Evolutionary conservation across 2,888 invertebrate species (phyloP).

Genomic region (Synanthedon tipuliformis): DNA sequence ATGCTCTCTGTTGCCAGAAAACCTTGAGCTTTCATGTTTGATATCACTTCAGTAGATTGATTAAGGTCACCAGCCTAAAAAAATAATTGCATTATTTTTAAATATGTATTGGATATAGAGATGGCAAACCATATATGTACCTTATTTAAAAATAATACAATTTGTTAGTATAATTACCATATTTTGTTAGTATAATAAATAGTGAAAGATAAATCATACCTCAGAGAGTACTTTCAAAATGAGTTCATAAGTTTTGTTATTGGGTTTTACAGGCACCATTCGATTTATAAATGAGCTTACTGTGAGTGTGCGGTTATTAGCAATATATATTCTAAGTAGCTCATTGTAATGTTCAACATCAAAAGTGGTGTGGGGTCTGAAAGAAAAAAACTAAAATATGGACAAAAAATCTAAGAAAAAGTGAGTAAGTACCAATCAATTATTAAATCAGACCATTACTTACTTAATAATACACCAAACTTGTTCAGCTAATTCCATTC

Average conservation of each 20-base stretch:
- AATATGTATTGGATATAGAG: not conserved
- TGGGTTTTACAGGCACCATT: conserved; percentile 55
- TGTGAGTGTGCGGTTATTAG: conserved; percentile 60
- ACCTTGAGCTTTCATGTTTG: conserved; percentile 68
- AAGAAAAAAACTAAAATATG: not conserved
- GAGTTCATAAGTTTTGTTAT: conserved; percentile 65
- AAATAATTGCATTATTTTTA: not conserved
- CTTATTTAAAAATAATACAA: no score
- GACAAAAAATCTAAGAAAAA: no score
- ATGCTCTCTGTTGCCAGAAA: conserved; percentile 68
- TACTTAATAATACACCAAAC: conserved; percentile 68
- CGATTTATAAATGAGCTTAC: conserved; percentile 52
- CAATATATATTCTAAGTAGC: conserved; percentile 68
- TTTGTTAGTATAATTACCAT: no score
- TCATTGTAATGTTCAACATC: conserved; percentile 66
- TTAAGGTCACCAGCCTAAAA: conserved; percentile 65
- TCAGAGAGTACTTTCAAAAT: conserved; percentile 70
- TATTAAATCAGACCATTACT: conserved; percentile 8
- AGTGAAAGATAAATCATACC: conserved; percentile 21
- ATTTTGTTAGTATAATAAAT: no score
- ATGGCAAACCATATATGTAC: not conserved
- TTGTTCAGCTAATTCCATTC: conserved; percentile 60
- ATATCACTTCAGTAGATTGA: conserved; percentile 67
- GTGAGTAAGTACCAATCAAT: no score
- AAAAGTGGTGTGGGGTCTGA: conserved; percentile 46